A percentile compares a stretch with the other conserved stretches of the same genome.
Conservation (phyloP, 2,113 vertebrate species). For the Murina feae region DNA sequence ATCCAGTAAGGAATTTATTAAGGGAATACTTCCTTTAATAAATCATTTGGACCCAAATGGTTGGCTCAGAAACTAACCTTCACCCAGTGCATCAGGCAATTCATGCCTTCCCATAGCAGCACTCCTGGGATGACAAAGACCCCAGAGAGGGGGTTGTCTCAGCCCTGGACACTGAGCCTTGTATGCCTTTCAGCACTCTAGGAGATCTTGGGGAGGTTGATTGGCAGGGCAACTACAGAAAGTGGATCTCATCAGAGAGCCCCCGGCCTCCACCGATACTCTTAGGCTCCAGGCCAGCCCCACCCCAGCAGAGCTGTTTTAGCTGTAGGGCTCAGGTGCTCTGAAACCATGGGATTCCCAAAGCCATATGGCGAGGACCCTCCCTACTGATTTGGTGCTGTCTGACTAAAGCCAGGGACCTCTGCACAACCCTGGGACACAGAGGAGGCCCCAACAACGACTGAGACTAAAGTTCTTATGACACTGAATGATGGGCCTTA, state of each 20-base stretch:
- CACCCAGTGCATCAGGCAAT: too few relatives aligned
- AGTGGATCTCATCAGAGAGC: neutral
- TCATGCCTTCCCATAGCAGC: too few relatives aligned
- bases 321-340: neutral
- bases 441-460: neutral
- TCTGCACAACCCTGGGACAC: neutral
- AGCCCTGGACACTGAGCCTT: too few relatives aligned
- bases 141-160: too few relatives aligned
- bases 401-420: neutral
- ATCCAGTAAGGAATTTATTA: too few relatives aligned
- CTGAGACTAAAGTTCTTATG: neutral
- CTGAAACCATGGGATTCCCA: neutral
- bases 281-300: neutral
- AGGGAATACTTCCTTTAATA: too few relatives aligned
- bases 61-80: too few relatives aligned
- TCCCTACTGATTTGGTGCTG: neutral
- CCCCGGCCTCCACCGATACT: neutral
- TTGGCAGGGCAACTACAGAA: neutral
- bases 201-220: neutral
- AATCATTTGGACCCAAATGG: too few relatives aligned
- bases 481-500: neutral
- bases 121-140: too few relatives aligned
- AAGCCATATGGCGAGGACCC: neutral
- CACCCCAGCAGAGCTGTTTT: neutral
- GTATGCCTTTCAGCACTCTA: neutral